Evolutionary conservation across 2,113 vertebrate genomes (phyloP).

Genomic region (Halichoerus grypus): DNA sequence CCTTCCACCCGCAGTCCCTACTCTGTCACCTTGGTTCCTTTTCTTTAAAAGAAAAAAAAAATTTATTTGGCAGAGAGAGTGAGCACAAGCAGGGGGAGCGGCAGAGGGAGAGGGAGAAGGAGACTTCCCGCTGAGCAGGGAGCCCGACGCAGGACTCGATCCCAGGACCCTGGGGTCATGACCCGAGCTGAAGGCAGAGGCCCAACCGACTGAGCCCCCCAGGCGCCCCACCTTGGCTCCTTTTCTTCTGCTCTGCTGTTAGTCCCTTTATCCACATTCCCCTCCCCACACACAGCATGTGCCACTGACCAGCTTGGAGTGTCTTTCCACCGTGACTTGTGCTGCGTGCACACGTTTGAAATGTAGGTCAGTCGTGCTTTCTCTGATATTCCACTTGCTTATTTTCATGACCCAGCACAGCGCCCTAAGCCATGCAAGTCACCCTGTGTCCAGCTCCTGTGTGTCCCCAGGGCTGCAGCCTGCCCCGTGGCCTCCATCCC

Average conservation of each 20-base stretch:
- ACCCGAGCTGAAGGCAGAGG: background rate
- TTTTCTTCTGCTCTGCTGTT: background rate
- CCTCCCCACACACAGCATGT: background rate
- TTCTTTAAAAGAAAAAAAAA: background rate
- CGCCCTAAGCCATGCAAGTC: background rate
- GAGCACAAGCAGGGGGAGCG: background rate
- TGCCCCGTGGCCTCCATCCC: no score
- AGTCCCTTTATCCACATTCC: background rate
- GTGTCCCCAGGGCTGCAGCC: background rate
- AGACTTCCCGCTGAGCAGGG: background rate
- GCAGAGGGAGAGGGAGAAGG: no score
- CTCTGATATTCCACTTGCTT: background rate
- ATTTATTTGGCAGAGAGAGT: no score
- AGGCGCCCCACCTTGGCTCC: background rate
- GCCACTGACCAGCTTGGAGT: background rate
- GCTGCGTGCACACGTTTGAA: background rate
- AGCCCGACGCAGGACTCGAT: rapidly evolving
- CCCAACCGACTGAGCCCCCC: no score
- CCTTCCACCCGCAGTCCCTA: no score
- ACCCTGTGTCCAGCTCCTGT: background rate
- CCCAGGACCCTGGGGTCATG: background rate
- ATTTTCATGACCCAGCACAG: background rate
- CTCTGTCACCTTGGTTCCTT: background rate
- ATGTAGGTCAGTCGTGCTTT: background rate
- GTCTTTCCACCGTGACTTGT: background rate